These are phyloP conservation scores for Drosophila melanosoma DNA, from an alignment of 2,888 invertebrate genomes.

Conservation along the genomic window DNA sequence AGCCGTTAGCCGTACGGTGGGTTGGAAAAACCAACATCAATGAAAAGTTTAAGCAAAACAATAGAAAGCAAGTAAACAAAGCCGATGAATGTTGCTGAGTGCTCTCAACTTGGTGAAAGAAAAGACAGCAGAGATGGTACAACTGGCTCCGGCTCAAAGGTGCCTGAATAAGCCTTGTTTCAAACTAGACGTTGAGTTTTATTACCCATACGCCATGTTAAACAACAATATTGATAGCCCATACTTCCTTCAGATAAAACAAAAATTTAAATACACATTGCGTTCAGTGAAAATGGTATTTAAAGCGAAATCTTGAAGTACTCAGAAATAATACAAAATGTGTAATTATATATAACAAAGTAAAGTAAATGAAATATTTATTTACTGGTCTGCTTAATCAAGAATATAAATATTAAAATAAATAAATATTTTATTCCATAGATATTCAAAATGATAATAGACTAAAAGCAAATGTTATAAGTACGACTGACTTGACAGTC, in stretches of 20 bases:
- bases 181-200: conserved; percentile 37
- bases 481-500: conserved; percentile 17
- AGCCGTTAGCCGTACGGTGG: conserved; percentile 31
- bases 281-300: too few species aligned
- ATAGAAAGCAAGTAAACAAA: conserved; percentile 73
- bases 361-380: background rate
- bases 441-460: background rate
- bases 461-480: conserved; percentile 16
- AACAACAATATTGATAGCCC: conserved; percentile 53
- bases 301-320: background rate
- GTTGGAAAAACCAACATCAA: conserved; percentile 74
- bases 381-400: background rate
- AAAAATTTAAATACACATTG: conserved; percentile 9
- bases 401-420: background rate
- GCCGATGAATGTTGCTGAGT: conserved; percentile 75
- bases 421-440: background rate
- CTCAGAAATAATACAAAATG: background rate
- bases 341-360: background rate
- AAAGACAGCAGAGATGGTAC: conserved; percentile 36
- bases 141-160: background rate
- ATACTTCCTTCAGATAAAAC: conserved; percentile 5
- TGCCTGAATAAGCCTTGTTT: conserved; percentile 8
- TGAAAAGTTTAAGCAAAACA: conserved; percentile 79
- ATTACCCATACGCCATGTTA: conserved; percentile 70
- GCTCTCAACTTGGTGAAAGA: conserved; percentile 57